phyloP scores from a whole-genome alignment of 2,113 vertebrate species.

The Percina caprodes region DNA sequence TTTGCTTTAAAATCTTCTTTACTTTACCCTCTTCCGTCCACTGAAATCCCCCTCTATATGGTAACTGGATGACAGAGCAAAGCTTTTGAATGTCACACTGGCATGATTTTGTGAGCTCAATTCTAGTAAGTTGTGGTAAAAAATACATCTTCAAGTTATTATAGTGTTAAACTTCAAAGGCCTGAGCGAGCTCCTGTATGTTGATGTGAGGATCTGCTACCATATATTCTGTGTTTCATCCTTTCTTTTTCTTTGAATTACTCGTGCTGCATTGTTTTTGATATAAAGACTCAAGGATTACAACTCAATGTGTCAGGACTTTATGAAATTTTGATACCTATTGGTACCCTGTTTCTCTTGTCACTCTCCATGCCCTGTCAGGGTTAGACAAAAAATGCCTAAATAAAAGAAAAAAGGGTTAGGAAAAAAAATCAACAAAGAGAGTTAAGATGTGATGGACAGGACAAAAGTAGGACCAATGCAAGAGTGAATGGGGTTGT shows the following conservation, averaged over 20 bases:
- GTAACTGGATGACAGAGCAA: conserved; percentile 11
- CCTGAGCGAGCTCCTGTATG: not conserved
- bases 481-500: not conserved
- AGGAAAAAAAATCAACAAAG: not conserved
- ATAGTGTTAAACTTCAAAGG: not conserved
- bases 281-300: not conserved
- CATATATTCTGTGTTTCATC: not conserved
- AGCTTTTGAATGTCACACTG: conserved; percentile 9
- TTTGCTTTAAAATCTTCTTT: not conserved
- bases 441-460: not conserved
- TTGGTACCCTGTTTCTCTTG: not conserved
- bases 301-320: not conserved
- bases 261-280: not conserved
- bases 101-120: conserved; percentile 6
- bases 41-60: not conserved
- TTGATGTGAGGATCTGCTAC: not conserved
- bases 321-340: no score
- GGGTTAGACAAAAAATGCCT: not conserved
- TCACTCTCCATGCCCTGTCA: not conserved
- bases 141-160: not conserved
- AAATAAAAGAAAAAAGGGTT: not conserved
- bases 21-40: not conserved
- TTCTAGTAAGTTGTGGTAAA: not conserved
- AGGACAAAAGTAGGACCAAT: not conserved
- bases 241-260: not conserved